Evolutionary conservation across 2,888 invertebrate genomes (phyloP), one percentile per base, ranked within the genome.

Genomic region (Athetis lepigone): DNA sequence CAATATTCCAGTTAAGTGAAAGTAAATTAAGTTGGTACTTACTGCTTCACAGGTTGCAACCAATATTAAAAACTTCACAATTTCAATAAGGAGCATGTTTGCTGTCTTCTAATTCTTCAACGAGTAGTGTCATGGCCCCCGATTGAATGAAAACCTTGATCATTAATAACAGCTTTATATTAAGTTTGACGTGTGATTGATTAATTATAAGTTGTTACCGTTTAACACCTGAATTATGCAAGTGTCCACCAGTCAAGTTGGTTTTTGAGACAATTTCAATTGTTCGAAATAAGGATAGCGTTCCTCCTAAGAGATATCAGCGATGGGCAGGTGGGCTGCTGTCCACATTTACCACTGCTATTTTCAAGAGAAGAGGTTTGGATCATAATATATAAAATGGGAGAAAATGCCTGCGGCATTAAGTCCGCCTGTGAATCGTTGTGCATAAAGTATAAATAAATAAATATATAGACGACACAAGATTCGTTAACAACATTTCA

Each of bases 31-130:
- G 11, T 11, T 11, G 13, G 13, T 54, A 86, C 92, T 89, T 82
- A 93, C 94, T 77, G 92, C 92, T 57, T 91, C 82, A 82, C 90
- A 87, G 21, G 85, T 63, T 9, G 85, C 69, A 36, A 90, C 16
- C 29, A 91, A 25, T 47, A 90, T 51, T 51, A 92, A 79, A 70
- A 90, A 87, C 71, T 88, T 88, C 0, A 86, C 68, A 39, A 90
- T 58, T 2, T 69, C 64, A 25, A 83, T 63, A 37, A 90, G 65
- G 63, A 88, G 73, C 90, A 88, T 90, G 64, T 69, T 85, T 66
- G 50, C 55, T 56, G 42, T 51, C 25, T 55, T 62, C 55, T 19
- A 49, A 47, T 19, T 55, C 64, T 43, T 64, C 56, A 65, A 63
- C 56, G 47, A 46, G 61, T 49, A 45, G 59, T 79, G 76, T 79